Percentiles rank a stretch among this genome's conserved stretches.
phyloP scores from a whole-genome alignment of 2,888 invertebrate genomes.

The Caradrina clavipalpis region DNA sequence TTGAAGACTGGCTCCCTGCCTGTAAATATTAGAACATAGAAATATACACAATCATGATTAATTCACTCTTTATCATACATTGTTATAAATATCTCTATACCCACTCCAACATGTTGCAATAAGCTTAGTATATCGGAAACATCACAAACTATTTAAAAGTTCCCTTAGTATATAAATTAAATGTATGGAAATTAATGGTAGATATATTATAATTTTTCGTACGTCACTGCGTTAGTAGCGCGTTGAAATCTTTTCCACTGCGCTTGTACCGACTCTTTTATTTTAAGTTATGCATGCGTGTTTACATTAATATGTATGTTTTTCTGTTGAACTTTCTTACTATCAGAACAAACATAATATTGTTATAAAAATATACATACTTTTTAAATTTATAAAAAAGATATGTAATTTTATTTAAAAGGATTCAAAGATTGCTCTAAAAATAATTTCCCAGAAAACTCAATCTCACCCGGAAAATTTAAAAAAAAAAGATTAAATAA shows the following conservation, averaged over 20 bases:
- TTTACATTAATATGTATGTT: conserved; percentile 30
- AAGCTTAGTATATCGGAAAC: background rate
- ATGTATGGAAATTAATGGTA: background rate
- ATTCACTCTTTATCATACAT: background rate
- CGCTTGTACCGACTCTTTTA: conserved; percentile 27
- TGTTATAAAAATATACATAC: background rate
- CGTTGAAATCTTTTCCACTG: conserved; percentile 79
- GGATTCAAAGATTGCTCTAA: background rate
- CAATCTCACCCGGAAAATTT: background rate
- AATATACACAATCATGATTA: background rate
- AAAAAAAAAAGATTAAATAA: background rate
- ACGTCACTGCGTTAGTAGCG: conserved; percentile 51
- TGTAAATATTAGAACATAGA: conserved; percentile 65
- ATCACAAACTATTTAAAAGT: background rate
- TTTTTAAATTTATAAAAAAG: background rate
- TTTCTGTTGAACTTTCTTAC: conserved; percentile 19
- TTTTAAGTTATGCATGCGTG: conserved; percentile 20
- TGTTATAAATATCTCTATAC: too few species aligned
- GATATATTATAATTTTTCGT: conserved; percentile 17
- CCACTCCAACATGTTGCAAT: too few species aligned
- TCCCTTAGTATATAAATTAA: background rate
- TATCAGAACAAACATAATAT: background rate
- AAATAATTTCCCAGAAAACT: background rate
- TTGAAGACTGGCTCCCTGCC: conserved; percentile 83
- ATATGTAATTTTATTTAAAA: background rate